Base-by-base conservation (phyloP, 2,113 vertebrate genomes). In the Anser cygnoides region DNA sequence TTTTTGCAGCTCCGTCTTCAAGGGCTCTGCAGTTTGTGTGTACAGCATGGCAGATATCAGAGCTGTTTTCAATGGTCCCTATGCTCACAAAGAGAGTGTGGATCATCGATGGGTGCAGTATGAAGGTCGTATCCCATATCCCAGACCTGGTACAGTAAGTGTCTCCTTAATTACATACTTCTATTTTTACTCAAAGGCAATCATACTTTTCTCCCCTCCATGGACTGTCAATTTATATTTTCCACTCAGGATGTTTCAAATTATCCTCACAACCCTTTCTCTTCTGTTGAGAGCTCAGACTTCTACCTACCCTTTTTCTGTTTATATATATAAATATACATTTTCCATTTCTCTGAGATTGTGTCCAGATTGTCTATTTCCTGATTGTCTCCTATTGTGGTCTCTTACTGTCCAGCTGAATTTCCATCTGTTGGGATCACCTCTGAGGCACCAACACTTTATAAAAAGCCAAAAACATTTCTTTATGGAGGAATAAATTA, bases 51-150 rank as follows among this genome's bases (percentile, higher is more conserved):
- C 99, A 8, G 99, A 99, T 71, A 98, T 99, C 82, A 98, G 99
- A 87, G 99, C 98, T 4, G 99, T 97, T 58, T 99, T 99, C 94
- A 99, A 99, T 10, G 99, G 99, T 44, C 99, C 99, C 3, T 99
- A 99, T 11, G 99, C 99, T 14, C 99, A 99, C 97, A 99, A 99
- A 94, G 99, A 99, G 92, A 99, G 99, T 35, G 98, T 97, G 0
- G 99, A 99, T 93, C 99, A 99, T 93, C 98, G 98, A 11, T 99
- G 99, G 99, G 98, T 99, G 11, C 99, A 99, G 83, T 99, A 99
- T 2, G 99, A 99, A 73, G 99, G 99, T 8, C 98, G 98, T 65
- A 99, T 99, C 92, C 99, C 99, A 0, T 99, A 99, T 89, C 99
- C 99, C 10, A 97, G 99, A 39, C 99, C 99, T 62, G 99, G 99